These are phyloP conservation scores for Struthidea cinerea DNA, from an alignment of 2,113 vertebrate genomes.

Conservation along the genomic window DNA sequence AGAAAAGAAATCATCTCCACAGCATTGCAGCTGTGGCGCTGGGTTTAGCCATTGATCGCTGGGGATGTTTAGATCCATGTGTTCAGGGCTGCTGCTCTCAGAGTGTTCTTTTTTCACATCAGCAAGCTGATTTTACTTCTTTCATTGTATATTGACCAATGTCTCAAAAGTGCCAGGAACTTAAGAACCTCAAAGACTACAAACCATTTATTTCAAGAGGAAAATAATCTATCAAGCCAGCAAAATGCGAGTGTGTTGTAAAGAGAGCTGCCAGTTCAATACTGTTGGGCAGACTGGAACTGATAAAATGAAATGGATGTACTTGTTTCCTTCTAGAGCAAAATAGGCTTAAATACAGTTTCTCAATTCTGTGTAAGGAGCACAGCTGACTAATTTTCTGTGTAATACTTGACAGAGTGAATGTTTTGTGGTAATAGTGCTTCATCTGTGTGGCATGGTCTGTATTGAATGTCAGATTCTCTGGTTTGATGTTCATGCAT, in stretches of 20 bases:
- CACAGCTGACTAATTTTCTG: not conserved
- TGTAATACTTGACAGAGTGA: not conserved
- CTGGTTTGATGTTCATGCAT: not conserved
- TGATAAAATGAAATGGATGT: not conserved
- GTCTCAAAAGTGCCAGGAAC: not conserved
- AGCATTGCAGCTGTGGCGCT: not conserved
- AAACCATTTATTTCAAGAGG: not conserved
- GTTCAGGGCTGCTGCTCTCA: not conserved
- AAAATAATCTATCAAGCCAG: not conserved
- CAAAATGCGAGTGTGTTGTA: not conserved
- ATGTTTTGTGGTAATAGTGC: not conserved
- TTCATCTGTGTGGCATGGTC: not conserved
- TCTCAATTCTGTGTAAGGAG: not conserved
- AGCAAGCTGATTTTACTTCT: not conserved
- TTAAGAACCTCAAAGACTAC: not conserved
- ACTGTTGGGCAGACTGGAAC: not conserved
- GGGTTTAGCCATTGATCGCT: not conserved
- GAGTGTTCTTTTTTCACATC: not conserved
- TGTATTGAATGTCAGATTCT: not conserved
- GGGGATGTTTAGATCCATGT: not conserved
- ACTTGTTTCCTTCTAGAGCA: not conserved
- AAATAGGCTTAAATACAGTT: not conserved
- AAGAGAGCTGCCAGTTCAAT: not conserved
- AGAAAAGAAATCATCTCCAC: conserved; percentile 14
- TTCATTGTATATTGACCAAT: not conserved